These are phyloP conservation scores for Fringilla coelebs DNA, from an alignment of 2,797 vertebrate species.

Conservation along the genomic window DNA sequence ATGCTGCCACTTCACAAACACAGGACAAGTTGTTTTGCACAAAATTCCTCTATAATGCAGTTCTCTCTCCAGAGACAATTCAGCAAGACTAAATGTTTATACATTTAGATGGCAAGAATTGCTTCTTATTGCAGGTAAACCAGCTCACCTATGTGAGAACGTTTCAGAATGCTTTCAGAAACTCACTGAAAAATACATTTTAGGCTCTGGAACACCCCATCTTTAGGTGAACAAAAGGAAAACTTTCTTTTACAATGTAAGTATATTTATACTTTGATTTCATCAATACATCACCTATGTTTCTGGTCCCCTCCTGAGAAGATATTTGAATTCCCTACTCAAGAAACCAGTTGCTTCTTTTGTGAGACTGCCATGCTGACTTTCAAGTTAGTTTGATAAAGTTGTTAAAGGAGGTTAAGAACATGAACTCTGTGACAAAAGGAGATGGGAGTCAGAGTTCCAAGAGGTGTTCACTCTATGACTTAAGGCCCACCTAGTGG, in stretches of 20 bases:
- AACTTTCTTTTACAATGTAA: neutral
- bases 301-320: neutral
- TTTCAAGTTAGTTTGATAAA: neutral
- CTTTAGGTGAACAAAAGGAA: neutral
- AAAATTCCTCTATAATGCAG: neutral
- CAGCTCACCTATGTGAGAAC: neutral
- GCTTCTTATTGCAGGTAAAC: neutral
- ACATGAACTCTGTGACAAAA: neutral
- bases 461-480: neutral
- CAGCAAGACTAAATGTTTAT: neutral
- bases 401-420: neutral
- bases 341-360: neutral
- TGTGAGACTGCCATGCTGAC: neutral
- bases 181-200: neutral
- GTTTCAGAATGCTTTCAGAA: neutral
- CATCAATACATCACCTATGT: neutral
- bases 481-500: neutral
- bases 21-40: conserved; percentile 26
- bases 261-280: neutral
- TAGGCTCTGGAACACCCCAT: neutral
- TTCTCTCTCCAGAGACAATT: conserved; percentile 30
- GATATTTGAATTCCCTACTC: neutral
- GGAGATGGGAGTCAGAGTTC: neutral
- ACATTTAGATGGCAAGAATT: neutral
- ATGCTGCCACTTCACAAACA: conserved; percentile 32